These are phyloP conservation scores for Clarias macrocephalus DNA, from an alignment of 2,113 vertebrate species.

Conservation along the genomic window DNA sequence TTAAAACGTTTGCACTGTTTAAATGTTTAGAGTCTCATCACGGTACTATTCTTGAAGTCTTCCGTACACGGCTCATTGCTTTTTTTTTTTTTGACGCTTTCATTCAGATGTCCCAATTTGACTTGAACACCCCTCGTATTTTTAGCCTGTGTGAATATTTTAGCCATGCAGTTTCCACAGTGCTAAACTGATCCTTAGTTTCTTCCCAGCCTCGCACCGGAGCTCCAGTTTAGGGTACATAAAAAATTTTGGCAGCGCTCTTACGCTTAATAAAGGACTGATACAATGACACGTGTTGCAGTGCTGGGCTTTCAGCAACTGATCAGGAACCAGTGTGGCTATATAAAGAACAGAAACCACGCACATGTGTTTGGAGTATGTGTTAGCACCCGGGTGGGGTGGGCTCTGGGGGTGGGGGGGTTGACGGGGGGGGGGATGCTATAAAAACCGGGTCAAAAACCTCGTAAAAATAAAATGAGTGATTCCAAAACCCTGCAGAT, in stretches of 20 bases:
- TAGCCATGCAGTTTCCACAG: not conserved
- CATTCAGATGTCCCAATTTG: too few relatives aligned
- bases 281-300: not conserved
- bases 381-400: too few relatives aligned
- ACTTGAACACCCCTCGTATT: too few relatives aligned
- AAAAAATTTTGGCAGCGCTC: not conserved
- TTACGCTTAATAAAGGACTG: not conserved
- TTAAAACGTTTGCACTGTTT: too few relatives aligned
- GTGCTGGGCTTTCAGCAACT: not conserved
- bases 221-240: not conserved
- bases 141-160: not conserved
- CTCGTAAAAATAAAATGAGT: not conserved
- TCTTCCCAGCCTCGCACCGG: not conserved
- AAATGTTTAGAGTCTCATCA: too few relatives aligned
- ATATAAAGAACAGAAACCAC: slow-evolving; percentile 13
- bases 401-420: too few relatives aligned
- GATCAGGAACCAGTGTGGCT: slow-evolving; percentile 11
- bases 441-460: not conserved
- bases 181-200: not conserved
- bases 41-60: too few relatives aligned
- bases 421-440: too few relatives aligned
- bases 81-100: too few relatives aligned
- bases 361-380: not conserved
- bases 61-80: too few relatives aligned
- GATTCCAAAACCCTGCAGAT: not conserved